Conservation (phyloP, 2,797 vertebrate genomes). For the Kryptolebias ocellatus region DNA sequence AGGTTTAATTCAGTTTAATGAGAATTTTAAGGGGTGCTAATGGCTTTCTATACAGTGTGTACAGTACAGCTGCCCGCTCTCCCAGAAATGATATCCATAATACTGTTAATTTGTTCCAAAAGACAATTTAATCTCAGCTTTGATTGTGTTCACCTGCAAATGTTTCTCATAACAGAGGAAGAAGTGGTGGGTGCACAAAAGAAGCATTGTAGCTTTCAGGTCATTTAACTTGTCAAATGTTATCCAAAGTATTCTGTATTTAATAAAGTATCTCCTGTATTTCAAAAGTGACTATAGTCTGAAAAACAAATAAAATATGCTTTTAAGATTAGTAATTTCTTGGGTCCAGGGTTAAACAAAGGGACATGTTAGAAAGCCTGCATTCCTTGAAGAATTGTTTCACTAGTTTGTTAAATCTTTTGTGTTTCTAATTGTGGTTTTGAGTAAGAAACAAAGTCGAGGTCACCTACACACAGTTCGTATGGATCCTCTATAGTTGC, state of each 20-base stretch:
- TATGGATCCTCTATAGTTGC: slow-evolving; percentile 29
- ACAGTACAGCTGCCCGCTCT: background rate
- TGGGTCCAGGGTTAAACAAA: background rate
- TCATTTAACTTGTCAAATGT: background rate
- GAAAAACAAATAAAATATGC: too few relatives aligned
- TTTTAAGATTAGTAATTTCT: background rate
- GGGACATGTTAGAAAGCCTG: background rate
- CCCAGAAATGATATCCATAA: background rate
- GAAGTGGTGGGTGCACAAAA: background rate
- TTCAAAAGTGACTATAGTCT: too few relatives aligned
- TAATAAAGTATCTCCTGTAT: too few relatives aligned
- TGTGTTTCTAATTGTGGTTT: slow-evolving; percentile 9
- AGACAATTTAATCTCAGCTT: background rate
- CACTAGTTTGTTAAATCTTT: background rate
- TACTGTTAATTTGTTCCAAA: slow-evolving; percentile 2
- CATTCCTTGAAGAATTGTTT: background rate
- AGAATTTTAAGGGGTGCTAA: slow-evolving; percentile 20
- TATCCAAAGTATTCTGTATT: background rate
- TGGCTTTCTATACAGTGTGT: slow-evolving; percentile 12
- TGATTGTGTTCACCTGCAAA: slow-evolving; percentile 1
- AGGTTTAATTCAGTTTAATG: slow-evolving; percentile 36
- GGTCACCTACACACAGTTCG: slow-evolving; percentile 6
- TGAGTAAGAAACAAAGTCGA: slow-evolving; percentile 12
- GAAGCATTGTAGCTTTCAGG: background rate
- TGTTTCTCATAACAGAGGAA: background rate